phyloP scores from a whole-genome alignment of 2,113 vertebrate genomes.

The Capricornis sumatraensis region DNA sequence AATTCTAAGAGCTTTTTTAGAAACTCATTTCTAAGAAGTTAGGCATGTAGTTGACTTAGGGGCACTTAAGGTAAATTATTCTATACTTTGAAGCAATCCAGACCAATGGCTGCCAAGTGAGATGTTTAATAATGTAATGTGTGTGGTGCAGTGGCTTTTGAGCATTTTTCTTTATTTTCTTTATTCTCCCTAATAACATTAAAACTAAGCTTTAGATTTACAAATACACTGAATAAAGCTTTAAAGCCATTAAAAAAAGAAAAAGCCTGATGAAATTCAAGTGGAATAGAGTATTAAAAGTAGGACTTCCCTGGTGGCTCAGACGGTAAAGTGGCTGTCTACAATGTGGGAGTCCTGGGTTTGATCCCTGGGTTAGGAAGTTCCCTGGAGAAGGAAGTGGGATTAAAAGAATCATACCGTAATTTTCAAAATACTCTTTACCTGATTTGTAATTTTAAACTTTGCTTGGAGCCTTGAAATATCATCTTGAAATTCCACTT shows the following conservation, averaged over 20 bases:
- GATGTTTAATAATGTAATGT: constrained; percentile 43
- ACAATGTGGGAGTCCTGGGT: too few species aligned
- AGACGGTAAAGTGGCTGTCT: too few species aligned
- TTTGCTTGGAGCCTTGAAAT: not conserved
- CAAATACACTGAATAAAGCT: constrained; percentile 17
- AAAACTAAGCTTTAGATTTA: not conserved
- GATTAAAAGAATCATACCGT: constrained; percentile 15
- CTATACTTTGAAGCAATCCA: constrained; percentile 47
- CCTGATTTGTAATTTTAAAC: not conserved
- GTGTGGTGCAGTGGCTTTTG: not conserved
- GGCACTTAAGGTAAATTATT: constrained; percentile 40
- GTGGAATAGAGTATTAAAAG: constrained; percentile 37
- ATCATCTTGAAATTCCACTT: not conserved
- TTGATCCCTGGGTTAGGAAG: too few species aligned
- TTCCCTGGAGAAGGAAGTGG: too few species aligned
- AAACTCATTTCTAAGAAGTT: not conserved
- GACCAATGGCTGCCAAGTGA: constrained; percentile 37
- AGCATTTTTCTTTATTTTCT: not conserved
- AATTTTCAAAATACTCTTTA: constrained; percentile 35
- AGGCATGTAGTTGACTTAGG: not conserved
- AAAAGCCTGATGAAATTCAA: not conserved
- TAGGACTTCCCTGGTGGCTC: not conserved
- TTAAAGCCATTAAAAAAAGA: not conserved
- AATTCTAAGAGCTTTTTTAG: constrained; percentile 6
- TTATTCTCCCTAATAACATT: not conserved